Evolutionary conservation across 2,888 invertebrate species (phyloP).

Genomic region (Teinopalpus imperialis): DNA sequence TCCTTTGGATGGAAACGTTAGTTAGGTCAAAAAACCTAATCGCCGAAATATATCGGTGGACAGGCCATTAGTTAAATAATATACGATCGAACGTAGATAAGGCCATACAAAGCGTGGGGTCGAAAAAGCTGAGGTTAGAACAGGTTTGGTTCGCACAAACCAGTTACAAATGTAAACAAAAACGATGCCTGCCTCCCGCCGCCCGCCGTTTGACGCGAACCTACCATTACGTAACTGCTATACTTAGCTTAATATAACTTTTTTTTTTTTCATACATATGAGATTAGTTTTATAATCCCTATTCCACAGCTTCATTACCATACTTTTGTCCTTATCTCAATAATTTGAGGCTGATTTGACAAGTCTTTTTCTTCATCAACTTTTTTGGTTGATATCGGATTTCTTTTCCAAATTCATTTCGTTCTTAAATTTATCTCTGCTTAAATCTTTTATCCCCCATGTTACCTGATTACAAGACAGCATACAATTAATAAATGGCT

Average conservation of each 20-base stretch:
- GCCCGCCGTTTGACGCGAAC: conserved; percentile 26
- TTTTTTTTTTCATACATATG: too few relatives aligned
- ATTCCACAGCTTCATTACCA: too few relatives aligned
- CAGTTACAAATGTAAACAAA: conserved; percentile 67
- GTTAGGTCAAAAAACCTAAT: conserved; percentile 5
- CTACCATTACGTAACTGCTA: conserved; percentile 28
- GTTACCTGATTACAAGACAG: too few relatives aligned
- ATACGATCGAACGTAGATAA: conserved; percentile 25
- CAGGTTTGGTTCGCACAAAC: conserved; percentile 57
- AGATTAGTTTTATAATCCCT: too few relatives aligned
- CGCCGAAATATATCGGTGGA: conserved; percentile 5
- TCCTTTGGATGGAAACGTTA: conserved; percentile 1
- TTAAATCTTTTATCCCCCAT: too few relatives aligned
- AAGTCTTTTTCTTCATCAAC: too few relatives aligned
- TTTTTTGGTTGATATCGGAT: too few relatives aligned
- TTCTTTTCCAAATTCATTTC: too few relatives aligned
- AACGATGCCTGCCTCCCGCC: conserved; percentile 38
- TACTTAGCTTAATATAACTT: conserved; percentile 23
- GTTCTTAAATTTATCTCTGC: too few relatives aligned
- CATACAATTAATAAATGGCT: too few relatives aligned
- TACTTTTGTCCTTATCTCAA: too few relatives aligned
- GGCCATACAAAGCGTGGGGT: conserved; percentile 28
- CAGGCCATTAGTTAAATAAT: conserved; percentile 27
- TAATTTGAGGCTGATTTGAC: too few relatives aligned
- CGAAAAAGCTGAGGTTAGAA: conserved; percentile 38